Percentiles rank a stretch among this genome's conserved stretches.
These are phyloP conservation scores for Cnemophilus loriae DNA, from an alignment of 2,113 vertebrate species.

Conservation along the genomic window DNA sequence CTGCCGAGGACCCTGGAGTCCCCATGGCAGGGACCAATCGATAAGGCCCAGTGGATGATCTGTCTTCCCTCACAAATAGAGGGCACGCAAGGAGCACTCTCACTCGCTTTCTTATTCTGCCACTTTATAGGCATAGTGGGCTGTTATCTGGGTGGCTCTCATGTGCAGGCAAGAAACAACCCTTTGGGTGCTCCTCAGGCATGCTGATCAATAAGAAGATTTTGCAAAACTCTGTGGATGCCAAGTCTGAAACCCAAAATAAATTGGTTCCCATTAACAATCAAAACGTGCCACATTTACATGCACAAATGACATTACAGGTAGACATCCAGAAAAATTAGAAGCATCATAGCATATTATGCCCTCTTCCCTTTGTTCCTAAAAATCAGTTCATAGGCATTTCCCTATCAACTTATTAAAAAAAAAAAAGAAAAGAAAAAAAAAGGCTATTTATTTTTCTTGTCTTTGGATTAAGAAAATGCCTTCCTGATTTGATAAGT, in stretches of 20 bases:
- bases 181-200: not conserved
- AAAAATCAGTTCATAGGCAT: not conserved
- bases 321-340: not conserved
- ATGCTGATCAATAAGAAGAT: not conserved
- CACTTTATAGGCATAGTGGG: not conserved
- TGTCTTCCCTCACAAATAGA: not conserved
- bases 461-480: not conserved
- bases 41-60: not conserved
- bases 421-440: not conserved
- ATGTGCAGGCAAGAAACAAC: not conserved
- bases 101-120: not conserved
- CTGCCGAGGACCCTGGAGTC: slow-evolving; percentile 21
- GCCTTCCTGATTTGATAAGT: not conserved
- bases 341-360: not conserved
- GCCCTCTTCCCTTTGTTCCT: not conserved
- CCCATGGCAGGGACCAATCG: not conserved
- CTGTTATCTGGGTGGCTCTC: not conserved
- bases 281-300: not conserved
- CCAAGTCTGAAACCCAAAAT: not conserved
- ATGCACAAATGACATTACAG: not conserved
- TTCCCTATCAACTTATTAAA: not conserved
- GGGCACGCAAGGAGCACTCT: not conserved
- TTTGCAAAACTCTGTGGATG: not conserved
- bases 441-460: not conserved
- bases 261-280: not conserved